Base-by-base conservation (phyloP, 2,113 vertebrate species). In the Eptesicus fuscus region DNA sequence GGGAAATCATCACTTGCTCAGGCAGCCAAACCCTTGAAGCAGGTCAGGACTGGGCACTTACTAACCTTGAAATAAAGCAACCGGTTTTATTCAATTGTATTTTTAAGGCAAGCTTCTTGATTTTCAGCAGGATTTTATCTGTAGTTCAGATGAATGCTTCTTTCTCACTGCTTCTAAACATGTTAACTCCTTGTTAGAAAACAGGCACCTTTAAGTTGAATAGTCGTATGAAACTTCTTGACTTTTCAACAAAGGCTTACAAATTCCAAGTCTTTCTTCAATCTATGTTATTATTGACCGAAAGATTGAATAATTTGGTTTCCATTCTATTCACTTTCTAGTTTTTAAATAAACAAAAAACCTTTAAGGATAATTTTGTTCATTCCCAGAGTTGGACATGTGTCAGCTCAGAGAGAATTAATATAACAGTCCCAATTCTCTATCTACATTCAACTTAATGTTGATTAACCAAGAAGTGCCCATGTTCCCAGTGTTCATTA, bases 1-100 rank as follows among this genome's bases (percentile, higher is more conserved):
- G 1, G 6, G 25, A 88, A 83, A 22, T 42, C 9, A 22, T 1
- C 42, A 9, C 0, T 47, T 1, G 11, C 0, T 13, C 7, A 56
- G 17, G 40, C 18, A 0, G 22, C 9, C 44, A 84, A 32, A 47
- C 1, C 0, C 16, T 1, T n/a, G 37, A 4, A 4, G 16, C 7
- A 70, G 9, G 9, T 69, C 44, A 59, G 40, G 30, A 4, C 32
- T 11, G 7, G 56, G 17, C 5, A 32, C 18, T 47, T 86, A 44
- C 2, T 9, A 59, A 88, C 10, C 30, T 83, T 25, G 44, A 49
- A 32, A 49, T 32, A 53, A 88, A 79, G 12, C 20, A 35, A 35
- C 4, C 3, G 0, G 5, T 70, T 71, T n/a, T 37, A 49, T 35
- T 49, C n/a, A 13, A 3, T 7, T 80, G 30, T 51, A 5, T 32